These are phyloP conservation scores for Stratiomys singularior DNA, from an alignment of 2,888 invertebrate species.

Conservation along the genomic window DNA sequence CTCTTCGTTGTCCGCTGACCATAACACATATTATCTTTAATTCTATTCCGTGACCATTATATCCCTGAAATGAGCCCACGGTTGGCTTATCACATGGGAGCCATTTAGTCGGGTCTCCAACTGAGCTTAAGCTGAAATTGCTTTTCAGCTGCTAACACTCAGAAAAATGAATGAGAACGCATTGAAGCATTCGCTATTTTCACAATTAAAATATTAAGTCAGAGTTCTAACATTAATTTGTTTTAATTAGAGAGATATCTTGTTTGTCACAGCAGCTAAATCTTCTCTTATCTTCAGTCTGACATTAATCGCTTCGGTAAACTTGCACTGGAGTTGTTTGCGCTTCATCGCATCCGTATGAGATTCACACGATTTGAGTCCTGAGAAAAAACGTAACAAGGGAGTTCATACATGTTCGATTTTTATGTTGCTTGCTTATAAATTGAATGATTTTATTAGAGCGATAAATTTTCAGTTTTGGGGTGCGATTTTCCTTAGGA, in stretches of 20 bases:
- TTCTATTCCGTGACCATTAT: no score
- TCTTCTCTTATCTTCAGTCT: not conserved
- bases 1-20: no score
- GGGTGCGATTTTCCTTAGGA: no score
- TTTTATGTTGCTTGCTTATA: not conserved
- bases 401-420: not conserved
- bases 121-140: no score
- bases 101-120: no score
- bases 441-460: no score
- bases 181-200: not conserved
- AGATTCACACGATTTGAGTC: not conserved
- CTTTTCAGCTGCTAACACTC: no score
- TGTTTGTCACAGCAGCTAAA: not conserved
- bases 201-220: constrained; percentile 7
- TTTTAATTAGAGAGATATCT: constrained; percentile 8
- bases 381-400: not conserved
- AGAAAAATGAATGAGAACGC: no score
- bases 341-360: not conserved
- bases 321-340: not conserved
- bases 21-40: no score
- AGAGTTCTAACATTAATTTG: not conserved
- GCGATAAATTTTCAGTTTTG: no score
- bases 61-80: no score
- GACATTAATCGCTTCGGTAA: not conserved
- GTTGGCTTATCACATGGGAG: no score